Evolutionary conservation across 2,797 vertebrate genomes (phyloP), one percentile per base, ranked within the genome.

Genomic region (Garrulus glandarius): DNA sequence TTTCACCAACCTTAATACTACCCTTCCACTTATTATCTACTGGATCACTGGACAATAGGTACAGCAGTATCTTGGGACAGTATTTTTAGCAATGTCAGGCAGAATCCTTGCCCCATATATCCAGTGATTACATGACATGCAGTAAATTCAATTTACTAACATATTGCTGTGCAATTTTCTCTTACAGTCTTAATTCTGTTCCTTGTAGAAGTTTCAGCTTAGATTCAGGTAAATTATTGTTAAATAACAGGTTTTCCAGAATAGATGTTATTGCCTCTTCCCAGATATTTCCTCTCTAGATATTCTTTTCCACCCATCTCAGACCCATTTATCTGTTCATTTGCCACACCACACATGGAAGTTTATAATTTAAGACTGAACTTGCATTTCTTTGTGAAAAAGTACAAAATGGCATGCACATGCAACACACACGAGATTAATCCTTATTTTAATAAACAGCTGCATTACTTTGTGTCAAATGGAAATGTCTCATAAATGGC

Each of bases 401-500:
- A 32, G 11, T 85, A 56, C 44, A 44, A 91, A 91, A 89, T 24
- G 15, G 6, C 37, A 68, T 13, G 9, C 27, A 61, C 39, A 75
- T 32, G n/a, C 64, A 91, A 84, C 49, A 64, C 12, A 64, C 50
- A 34, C 6, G 7, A 84, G 46, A 75, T 84, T 64, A 89, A 78
- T 90, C 43, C 47, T 90, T 61, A 57, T 78, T 92, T 94, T 81
- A 86, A 84, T 84, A 90, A 90, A 81, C 29, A 88, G 75, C 64
- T 83, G n/a, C 19, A 68, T 84, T 84, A 71, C 39, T 85, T 93
- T 17, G 2, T 72, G 72, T 86, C 65, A 96, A 91, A 90, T 47
- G 30, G 27, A 95, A 95, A 87, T 87, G 32, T 92, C 79, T 83
- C 69, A 57, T 81, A 94, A 95, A 88, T 92, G 94, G 36, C 29